These are phyloP conservation scores for Anoplopoma fimbria DNA, from an alignment of 2,113 vertebrate genomes.

Conservation along the genomic window DNA sequence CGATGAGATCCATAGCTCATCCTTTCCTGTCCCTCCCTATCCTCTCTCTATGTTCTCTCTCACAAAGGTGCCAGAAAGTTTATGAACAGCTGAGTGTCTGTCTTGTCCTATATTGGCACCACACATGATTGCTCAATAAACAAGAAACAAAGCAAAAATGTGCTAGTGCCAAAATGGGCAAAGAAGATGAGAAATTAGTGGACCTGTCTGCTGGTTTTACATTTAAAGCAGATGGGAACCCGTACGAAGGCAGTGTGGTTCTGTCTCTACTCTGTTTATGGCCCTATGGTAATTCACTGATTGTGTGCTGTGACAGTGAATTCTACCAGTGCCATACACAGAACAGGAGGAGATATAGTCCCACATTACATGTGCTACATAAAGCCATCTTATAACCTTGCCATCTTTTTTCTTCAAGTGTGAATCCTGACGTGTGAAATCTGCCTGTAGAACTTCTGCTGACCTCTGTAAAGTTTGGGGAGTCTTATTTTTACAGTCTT, in stretches of 20 bases:
- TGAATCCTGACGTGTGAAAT: neutral
- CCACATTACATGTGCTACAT: neutral
- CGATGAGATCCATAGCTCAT: conserved; percentile 54
- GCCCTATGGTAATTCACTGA: conserved; percentile 99
- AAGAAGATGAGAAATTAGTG: conserved; percentile 70
- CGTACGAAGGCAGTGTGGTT: conserved; percentile 79
- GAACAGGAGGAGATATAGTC: conserved; percentile 90
- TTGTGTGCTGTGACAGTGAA: conserved; percentile 98
- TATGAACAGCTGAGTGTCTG: conserved; percentile 56
- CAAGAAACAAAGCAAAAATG: conserved; percentile 98
- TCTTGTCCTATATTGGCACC: conserved; percentile 98
- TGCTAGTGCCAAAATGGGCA: conserved; percentile 99
- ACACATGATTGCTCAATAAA: conserved; percentile 98
- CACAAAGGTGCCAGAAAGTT: neutral
- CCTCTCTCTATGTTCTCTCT: neutral
- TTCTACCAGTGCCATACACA: conserved; percentile 99
- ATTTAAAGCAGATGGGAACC: neutral
- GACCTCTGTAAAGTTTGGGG: conserved; percentile 6
- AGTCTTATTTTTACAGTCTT: neutral
- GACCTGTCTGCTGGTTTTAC: neutral
- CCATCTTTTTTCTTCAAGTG: neutral
- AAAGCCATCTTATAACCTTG: neutral
- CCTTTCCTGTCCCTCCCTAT: neutral
- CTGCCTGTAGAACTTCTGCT: neutral
- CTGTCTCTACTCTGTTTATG: conserved; percentile 99